phyloP scores from a whole-genome alignment of 1,140 invertebrate species.

The Drosophila lini region DNA sequence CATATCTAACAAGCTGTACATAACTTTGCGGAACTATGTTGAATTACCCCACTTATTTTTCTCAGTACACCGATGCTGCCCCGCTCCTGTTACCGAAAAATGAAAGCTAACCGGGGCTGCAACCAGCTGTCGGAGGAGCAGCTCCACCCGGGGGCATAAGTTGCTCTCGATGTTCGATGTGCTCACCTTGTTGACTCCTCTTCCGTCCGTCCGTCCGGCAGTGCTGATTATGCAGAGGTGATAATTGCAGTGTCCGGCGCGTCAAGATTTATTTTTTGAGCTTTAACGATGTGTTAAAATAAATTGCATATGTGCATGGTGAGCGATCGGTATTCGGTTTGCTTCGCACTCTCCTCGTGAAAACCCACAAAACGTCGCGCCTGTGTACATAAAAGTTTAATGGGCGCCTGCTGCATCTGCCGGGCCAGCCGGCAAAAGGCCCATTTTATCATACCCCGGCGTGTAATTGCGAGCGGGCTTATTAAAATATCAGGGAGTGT shows the following conservation, averaged over 20 bases:
- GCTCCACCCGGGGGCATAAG: constrained; percentile 66
- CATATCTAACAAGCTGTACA: too few species aligned
- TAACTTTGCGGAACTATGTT: too few species aligned
- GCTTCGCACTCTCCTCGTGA: constrained; percentile 19
- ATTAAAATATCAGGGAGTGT: constrained; percentile 68
- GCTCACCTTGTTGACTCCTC: constrained; percentile 48
- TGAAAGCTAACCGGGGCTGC: constrained; percentile 48
- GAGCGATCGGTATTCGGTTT: constrained; percentile 6
- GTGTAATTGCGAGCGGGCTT: constrained; percentile 66
- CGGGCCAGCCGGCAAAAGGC: background rate
- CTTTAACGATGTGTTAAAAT: constrained; percentile 83
- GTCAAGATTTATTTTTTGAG: constrained; percentile 83
- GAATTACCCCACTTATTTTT: background rate
- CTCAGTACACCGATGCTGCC: constrained; percentile 1
- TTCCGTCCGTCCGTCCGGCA: constrained; percentile 14
- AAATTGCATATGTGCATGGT: constrained; percentile 71
- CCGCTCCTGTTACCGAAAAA: constrained; percentile 40
- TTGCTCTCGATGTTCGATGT: constrained; percentile 76
- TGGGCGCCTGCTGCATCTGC: constrained; percentile 48
- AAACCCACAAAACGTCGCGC: constrained; percentile 79
- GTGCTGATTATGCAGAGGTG: constrained; percentile 81
- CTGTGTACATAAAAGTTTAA: constrained; percentile 78
- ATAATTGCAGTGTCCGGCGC: constrained; percentile 81
- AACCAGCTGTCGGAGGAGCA: constrained; percentile 53
- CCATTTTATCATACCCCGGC: constrained; percentile 8